Percentiles rank a stretch among this genome's conserved stretches.
phyloP scores from a whole-genome alignment of 2,797 vertebrate genomes.

The Gymnoscopelus microlampas region DNA sequence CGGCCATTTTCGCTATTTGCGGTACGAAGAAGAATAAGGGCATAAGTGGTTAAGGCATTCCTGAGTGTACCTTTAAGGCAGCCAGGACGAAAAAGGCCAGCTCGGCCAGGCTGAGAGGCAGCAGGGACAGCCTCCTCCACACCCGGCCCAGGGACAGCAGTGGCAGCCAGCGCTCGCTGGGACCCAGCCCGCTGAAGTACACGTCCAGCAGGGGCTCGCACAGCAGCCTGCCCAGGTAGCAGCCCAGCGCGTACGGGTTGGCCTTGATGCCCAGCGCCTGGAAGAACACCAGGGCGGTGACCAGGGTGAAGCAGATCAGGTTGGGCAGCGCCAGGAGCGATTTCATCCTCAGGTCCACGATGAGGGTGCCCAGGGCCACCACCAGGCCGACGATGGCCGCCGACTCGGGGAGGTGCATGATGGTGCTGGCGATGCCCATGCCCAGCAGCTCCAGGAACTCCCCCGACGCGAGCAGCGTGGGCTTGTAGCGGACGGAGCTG shows the following conservation, averaged over 20 bases:
- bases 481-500: constrained; percentile 84
- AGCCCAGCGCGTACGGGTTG: constrained; percentile 92
- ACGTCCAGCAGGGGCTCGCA: constrained; percentile 93
- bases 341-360: constrained; percentile 96
- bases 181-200: constrained; percentile 93
- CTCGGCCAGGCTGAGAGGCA: constrained; percentile 87
- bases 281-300: constrained; percentile 89
- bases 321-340: constrained; percentile 92
- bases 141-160: constrained; percentile 89
- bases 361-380: constrained; percentile 87
- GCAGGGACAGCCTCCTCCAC: constrained; percentile 89
- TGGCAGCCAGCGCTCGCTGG: constrained; percentile 93
- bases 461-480: constrained; percentile 86
- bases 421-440: constrained; percentile 93
- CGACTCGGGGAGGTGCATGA: constrained; percentile 88
- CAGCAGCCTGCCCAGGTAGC: constrained; percentile 92
- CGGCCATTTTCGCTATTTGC: too few relatives aligned
- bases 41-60: not conserved
- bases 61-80: constrained; percentile 70
- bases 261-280: constrained; percentile 84
- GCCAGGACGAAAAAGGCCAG: constrained; percentile 73
- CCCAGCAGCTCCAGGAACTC: constrained; percentile 95
- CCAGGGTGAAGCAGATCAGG: constrained; percentile 86
- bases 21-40: too few relatives aligned
- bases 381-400: constrained; percentile 88